A percentile compares a stretch with the other conserved stretches of the same genome.
Conservation (phyloP, 2,113 vertebrate species). For the Ammodytes marinus region DNA sequence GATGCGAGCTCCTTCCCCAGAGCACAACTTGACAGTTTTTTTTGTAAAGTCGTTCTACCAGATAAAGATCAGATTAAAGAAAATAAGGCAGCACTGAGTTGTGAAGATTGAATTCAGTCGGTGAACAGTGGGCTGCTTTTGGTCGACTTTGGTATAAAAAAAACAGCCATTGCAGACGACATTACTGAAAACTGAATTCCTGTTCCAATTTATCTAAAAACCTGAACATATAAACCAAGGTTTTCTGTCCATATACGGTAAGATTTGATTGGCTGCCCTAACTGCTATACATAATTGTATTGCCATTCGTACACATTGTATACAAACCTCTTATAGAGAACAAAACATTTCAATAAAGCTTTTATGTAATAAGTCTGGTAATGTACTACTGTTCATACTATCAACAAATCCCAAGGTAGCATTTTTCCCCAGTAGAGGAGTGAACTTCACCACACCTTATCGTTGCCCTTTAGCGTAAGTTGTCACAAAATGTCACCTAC, state of each 20-base stretch:
- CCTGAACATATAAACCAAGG: background rate
- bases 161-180: background rate
- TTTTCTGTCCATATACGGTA: background rate
- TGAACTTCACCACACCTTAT: conserved; percentile 5
- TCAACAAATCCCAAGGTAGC: background rate
- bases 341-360: background rate
- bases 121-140: background rate
- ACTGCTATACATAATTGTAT: background rate
- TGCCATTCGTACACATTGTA: too few species aligned
- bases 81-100: background rate
- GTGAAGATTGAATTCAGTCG: background rate
- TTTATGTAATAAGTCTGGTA: background rate
- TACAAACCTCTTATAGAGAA: background rate
- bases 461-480: conserved; percentile 17
- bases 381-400: background rate
- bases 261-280: background rate
- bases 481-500: conserved; percentile 32
- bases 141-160: background rate
- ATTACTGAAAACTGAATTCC: too few species aligned
- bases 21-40: conserved; percentile 19
- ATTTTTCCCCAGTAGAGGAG: background rate
- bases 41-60: conserved; percentile 23
- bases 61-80: conserved; percentile 5
- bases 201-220: background rate
- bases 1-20: background rate